These are phyloP conservation scores for Ectemnius continuus DNA, from an alignment of 2,888 invertebrate species.

Conservation along the genomic window DNA sequence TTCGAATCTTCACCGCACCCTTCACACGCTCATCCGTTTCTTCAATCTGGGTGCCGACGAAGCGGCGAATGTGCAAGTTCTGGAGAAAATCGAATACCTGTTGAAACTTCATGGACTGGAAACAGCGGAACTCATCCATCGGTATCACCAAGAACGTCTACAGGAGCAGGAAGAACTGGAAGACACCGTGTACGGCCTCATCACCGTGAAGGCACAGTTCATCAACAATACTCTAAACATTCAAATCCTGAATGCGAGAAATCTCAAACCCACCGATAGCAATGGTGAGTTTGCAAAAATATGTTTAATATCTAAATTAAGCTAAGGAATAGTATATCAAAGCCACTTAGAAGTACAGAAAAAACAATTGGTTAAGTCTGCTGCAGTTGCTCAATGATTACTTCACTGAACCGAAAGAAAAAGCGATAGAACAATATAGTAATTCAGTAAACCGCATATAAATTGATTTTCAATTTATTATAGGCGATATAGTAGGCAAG, in stretches of 20 bases:
- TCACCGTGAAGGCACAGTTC: slow-evolving; percentile 89
- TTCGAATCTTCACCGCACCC: slow-evolving; percentile 91
- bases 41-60: slow-evolving; percentile 88
- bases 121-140: slow-evolving; percentile 92
- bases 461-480: slow-evolving; percentile 66
- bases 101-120: slow-evolving; percentile 92
- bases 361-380: not conserved
- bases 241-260: slow-evolving; percentile 93
- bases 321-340: not conserved
- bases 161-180: slow-evolving; percentile 83
- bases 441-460: slow-evolving; percentile 34
- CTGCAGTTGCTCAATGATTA: not conserved
- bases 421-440: slow-evolving; percentile 35
- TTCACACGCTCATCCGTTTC: slow-evolving; percentile 91
- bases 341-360: not conserved
- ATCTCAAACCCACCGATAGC: slow-evolving; percentile 91
- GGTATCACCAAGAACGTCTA: slow-evolving; percentile 84
- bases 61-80: slow-evolving; percentile 81
- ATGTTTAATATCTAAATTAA: not conserved
- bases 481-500: slow-evolving; percentile 74
- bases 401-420: too few relatives aligned
- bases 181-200: slow-evolving; percentile 85
- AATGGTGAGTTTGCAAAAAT: slow-evolving; percentile 82
- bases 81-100: slow-evolving; percentile 85
- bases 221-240: slow-evolving; percentile 85